Evolutionary conservation across 2,113 vertebrate species (phyloP).

Genomic region (Oreochromis tanganicae): DNA sequence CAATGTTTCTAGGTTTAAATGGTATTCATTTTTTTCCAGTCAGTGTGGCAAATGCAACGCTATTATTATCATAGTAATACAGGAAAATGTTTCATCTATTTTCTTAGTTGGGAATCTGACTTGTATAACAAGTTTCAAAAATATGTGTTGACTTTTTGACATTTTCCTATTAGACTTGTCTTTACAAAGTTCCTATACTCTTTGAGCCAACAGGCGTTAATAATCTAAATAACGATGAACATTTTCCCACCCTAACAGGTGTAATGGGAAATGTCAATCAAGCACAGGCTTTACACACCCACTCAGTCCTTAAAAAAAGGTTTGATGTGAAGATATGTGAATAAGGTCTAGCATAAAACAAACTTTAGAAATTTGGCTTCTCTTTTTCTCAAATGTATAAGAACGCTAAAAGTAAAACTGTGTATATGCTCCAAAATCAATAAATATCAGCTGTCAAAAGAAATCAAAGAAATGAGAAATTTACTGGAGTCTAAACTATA

Average conservation of each 20-base stretch:
- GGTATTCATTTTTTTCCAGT: fast-evolving
- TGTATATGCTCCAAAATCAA: not conserved
- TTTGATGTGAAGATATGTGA: not conserved
- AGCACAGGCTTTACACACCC: not conserved
- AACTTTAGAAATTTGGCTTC: not conserved
- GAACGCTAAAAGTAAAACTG: not conserved
- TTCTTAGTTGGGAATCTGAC: not conserved
- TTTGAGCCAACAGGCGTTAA: not conserved
- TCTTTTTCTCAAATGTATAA: not conserved
- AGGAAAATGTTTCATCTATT: not conserved
- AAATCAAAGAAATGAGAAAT: not conserved
- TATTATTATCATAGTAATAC: not conserved
- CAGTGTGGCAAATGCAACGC: not conserved
- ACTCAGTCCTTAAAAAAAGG: not conserved
- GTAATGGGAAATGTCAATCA: not conserved
- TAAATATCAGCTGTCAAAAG: not conserved
- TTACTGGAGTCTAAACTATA: not conserved
- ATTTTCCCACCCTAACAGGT: not conserved
- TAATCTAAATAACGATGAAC: not conserved
- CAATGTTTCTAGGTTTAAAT: not conserved
- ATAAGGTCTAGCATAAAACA: not conserved
- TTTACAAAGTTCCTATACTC: not conserved
- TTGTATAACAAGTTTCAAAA: not conserved
- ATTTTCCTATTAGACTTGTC: not conserved
- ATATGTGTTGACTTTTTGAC: not conserved